Percentiles rank a stretch among this genome's conserved stretches.
phyloP scores from a whole-genome alignment of 2,797 vertebrate species.

The Karalla daura region DNA sequence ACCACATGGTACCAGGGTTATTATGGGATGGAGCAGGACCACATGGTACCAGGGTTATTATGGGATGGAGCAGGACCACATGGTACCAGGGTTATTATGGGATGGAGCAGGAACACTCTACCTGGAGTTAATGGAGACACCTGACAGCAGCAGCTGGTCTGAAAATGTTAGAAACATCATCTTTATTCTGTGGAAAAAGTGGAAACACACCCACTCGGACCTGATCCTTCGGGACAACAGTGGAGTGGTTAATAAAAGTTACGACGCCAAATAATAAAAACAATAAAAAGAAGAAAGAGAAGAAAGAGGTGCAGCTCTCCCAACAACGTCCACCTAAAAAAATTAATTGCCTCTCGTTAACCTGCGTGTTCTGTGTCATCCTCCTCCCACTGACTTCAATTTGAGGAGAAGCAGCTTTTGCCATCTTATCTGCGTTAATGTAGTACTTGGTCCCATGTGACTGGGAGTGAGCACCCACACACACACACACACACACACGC shows the following conservation, averaged over 20 bases:
- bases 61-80: too few species aligned
- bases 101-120: too few species aligned
- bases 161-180: too few species aligned
- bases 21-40: too few species aligned
- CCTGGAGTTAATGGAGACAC: too few species aligned
- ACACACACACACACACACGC: background rate
- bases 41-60: too few species aligned
- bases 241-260: slow-evolving; percentile 50
- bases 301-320: slow-evolving; percentile 25
- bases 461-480: slow-evolving; percentile 3
- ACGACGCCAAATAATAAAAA: slow-evolving; percentile 2
- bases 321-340: slow-evolving; percentile 11
- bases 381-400: slow-evolving; percentile 67
- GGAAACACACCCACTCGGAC: too few species aligned
- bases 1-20: too few species aligned
- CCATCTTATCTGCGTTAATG: slow-evolving; percentile 76
- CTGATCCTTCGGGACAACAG: slow-evolving; percentile 39
- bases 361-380: slow-evolving; percentile 53
- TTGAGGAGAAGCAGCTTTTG: slow-evolving; percentile 68
- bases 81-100: too few species aligned
- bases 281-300: slow-evolving; percentile 11
- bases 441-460: slow-evolving; percentile 66
- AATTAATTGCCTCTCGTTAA: slow-evolving; percentile 64
- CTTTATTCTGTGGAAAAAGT: too few species aligned
- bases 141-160: too few species aligned